A percentile compares a stretch with the other conserved stretches of the same genome.
Evolutionary conservation across 2,113 vertebrate genomes (phyloP).

Genomic region (Oryctolagus cuniculus): mOryCun1.1 NC_091442.1:120545501-120546000

Average conservation of each 20-base stretch:
- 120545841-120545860: no score
- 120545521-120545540: conserved; percentile 25
- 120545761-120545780: fast-evolving
- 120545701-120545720: neutral
- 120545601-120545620: neutral
- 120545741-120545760: fast-evolving
- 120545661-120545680: neutral
- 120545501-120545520: conserved; percentile 9
- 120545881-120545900: neutral
- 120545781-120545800: neutral
- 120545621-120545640: neutral
- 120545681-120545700: fast-evolving
- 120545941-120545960: fast-evolving
- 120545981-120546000: neutral
- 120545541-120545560: neutral
- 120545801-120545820: neutral
- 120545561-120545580: neutral
- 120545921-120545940: neutral
- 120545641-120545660: neutral
- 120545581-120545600: neutral
- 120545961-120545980: no score
- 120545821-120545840: no score
- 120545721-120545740: neutral
- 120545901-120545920: neutral
- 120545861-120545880: no score